Base-by-base conservation (phyloP, 2,888 invertebrate genomes). In the Caradrina kadenii region DNA sequence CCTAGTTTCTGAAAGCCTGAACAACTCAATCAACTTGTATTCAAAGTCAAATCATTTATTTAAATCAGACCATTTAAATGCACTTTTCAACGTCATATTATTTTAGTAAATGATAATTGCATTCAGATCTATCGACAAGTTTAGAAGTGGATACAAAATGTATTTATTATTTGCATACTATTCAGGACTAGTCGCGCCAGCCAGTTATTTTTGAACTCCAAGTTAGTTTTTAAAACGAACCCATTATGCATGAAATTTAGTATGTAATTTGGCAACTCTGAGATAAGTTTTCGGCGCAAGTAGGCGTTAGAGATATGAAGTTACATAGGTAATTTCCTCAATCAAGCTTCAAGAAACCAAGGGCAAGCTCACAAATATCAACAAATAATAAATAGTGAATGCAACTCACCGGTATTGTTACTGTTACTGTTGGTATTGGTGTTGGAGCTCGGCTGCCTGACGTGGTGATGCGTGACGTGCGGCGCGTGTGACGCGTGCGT, bases 381-480 rank as follows among this genome's bases (percentile, higher is more conserved):
- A 48, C 11, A 45, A 65, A 22, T 4, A n/a, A 50, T 1, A 45
- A 45, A 45, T 45, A 45, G 11, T 8, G 45, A 5, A 17, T 7
- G 22, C 1, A 1, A 73, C 73, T 73, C 62, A 73, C 73, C 73
- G 42, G 62, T 73, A 53, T 35, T 73, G 55, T 64, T 72, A 60
- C 31, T 70, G 69, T 69, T 69, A 90, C 90, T 91, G 48, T 83
- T 90, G 73, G 85, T 87, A 78, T 88, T 91, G 79, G 55, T 49
- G 55, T 35, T 63, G 50, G 72, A 35, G 74, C 60, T 69, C 31
- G 84, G 81, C 80, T 87, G 88, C 73, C 87, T 79, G 67, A 63
- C 67, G 67, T 82, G 85, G 52, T 80, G 84, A 71, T 85, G 89
- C 45, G 65, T 0, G 8, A 4, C 64, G 64, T 64, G 64, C 13